Evolutionary conservation across 2,888 invertebrate species (phyloP).

Genomic region (Tipula helvola): DNA sequence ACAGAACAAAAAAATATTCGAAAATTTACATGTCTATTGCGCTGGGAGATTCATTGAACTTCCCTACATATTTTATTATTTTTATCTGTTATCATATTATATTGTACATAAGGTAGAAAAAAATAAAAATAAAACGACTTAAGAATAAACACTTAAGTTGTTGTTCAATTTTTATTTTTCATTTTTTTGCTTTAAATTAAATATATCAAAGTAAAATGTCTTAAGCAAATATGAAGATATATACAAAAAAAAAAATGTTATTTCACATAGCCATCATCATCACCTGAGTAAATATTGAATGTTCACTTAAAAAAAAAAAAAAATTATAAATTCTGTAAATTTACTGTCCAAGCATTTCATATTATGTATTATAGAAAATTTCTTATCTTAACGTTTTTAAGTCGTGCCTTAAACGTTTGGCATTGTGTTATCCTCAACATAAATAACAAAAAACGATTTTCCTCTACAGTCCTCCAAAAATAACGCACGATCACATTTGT

Average conservation of each 20-base stretch:
- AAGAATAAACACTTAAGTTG: background rate
- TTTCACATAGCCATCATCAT: background rate
- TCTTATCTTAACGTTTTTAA: background rate
- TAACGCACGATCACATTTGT: background rate
- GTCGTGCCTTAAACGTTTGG: background rate
- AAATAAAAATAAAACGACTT: background rate
- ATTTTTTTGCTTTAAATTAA: background rate
- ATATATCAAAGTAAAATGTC: constrained; percentile 4
- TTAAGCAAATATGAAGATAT: background rate
- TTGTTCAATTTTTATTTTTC: background rate
- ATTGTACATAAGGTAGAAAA: background rate
- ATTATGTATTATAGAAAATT: background rate
- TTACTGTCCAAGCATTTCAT: background rate
- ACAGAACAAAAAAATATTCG: background rate
- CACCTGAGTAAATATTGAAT: background rate
- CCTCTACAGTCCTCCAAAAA: background rate
- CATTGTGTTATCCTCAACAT: background rate
- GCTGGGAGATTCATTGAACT: background rate
- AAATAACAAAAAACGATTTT: background rate
- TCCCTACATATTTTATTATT: background rate
- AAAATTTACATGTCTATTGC: background rate
- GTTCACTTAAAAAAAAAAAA: background rate
- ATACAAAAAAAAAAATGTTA: background rate
- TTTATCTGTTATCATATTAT: background rate
- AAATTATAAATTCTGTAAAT: background rate